Evolutionary conservation across 2,113 vertebrate genomes (phyloP).

Genomic region (Zingel zingel): DNA sequence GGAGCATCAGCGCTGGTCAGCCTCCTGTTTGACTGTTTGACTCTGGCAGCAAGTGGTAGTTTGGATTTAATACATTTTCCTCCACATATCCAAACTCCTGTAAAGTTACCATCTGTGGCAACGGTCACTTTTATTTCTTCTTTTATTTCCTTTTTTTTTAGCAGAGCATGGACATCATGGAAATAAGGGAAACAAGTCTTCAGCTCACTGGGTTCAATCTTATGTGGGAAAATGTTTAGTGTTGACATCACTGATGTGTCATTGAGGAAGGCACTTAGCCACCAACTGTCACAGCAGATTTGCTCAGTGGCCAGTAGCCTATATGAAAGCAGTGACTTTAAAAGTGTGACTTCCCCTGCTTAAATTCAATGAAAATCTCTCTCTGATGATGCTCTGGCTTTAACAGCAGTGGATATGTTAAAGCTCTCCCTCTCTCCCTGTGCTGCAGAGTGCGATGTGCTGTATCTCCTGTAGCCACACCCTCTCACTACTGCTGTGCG

Average conservation of each 20-base stretch:
- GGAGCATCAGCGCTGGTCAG: conserved; percentile 51
- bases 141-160: not conserved
- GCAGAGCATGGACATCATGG: not conserved
- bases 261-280: conserved; percentile 22
- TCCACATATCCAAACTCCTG: conserved; percentile 29
- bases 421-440: conserved; percentile 32
- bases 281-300: not conserved
- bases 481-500: conserved; percentile 96
- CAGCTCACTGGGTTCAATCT: not conserved
- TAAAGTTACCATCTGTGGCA: conserved; percentile 46
- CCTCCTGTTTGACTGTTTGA: conserved; percentile 45
- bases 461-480: conserved; percentile 91
- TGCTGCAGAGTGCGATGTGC: conserved; percentile 92
- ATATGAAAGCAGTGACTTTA: not conserved
- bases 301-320: not conserved
- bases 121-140: not conserved
- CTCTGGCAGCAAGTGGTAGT: conserved; percentile 42
- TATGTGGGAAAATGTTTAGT: conserved; percentile 26
- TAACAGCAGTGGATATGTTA: conserved; percentile 26
- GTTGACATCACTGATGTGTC: conserved; percentile 20
- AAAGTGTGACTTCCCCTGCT: not conserved
- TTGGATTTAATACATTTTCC: conserved; percentile 54
- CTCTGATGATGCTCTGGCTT: conserved; percentile 34
- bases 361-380: not conserved
- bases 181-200: not conserved